Evolutionary conservation across 2,888 invertebrate genomes (phyloP).

Genomic region (Aphrophora alni): DNA sequence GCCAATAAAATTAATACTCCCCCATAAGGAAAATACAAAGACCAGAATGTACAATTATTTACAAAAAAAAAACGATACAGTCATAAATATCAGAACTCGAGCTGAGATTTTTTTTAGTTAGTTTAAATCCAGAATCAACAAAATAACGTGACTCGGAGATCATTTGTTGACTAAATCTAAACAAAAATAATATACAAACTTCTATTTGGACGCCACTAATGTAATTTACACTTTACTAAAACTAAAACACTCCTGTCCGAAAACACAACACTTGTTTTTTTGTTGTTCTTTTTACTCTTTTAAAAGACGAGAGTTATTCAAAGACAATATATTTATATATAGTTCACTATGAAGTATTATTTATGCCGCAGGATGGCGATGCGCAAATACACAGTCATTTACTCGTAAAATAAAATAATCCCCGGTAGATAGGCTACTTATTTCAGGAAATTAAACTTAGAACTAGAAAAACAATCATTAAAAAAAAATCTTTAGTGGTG

Average conservation of each 20-base stretch:
- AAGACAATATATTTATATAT: neutral
- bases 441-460: no score
- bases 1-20: neutral
- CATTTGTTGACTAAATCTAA: conserved; percentile 2
- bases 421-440: no score
- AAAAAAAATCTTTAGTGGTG: no score
- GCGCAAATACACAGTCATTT: neutral
- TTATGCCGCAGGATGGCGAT: neutral
- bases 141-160: neutral
- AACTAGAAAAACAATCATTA: no score
- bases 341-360: neutral
- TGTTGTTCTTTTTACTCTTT: neutral
- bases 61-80: neutral
- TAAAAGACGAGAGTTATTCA: neutral
- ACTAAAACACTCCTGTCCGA: neutral
- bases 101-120: neutral
- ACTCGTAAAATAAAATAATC: no score
- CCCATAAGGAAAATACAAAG: neutral
- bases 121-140: neutral
- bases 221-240: conserved; percentile 1
- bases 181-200: neutral
- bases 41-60: neutral
- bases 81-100: neutral
- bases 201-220: conserved; percentile 1
- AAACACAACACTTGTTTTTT: neutral